Base-by-base conservation (phyloP, 1,140 invertebrate genomes). In the Diachasmimorpha longicaudata region DNA sequence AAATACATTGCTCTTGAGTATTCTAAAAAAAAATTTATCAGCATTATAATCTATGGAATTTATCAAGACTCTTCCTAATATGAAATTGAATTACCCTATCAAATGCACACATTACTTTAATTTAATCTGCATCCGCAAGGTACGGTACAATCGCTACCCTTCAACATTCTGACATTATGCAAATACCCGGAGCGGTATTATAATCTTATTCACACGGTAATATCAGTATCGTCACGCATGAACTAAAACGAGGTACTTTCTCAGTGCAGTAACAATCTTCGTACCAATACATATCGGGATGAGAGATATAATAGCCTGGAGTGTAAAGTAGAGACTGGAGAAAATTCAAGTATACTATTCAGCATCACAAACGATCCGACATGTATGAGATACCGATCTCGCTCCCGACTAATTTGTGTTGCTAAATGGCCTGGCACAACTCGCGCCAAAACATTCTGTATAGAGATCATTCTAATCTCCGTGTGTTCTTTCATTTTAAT, bases 371-470 rank as follows among this genome's bases (percentile, higher is more conserved):
- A 75, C 73, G 67, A 67, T 63, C 73, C 73, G 70, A 71, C 76
- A 31, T 37, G 52, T 68, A 39, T 76, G 48, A 72, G 77, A 78
- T 78, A 75, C 44, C 36, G 46, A 76, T 76, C 70, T 76, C 52
- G 68, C 66, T 67, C 21, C 42, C 69, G 74, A 76, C 71, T 76
- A 79, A 76, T 79, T 79, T 76, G 78, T 79, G 67, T 76, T 79
- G 74, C 78, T 76, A 79, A 79, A 79, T 79, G 75, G 67, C 46
- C 23, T 25, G n/a, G 39, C 75, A 70, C 48, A 58, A 52, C 48
- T 75, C 58, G 52, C 63, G 31, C 39, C 31, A 46, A 70, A 70
- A 75, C 63, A 55, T 72, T 72, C 48, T 72, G 31, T 14, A 14
- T 48, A 11, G 44, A 58, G 44, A 58, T 58, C 10, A 23, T 37